Base-by-base conservation (phyloP, 1,140 invertebrate species). In the Pogonognathellus flavescens region DNA sequence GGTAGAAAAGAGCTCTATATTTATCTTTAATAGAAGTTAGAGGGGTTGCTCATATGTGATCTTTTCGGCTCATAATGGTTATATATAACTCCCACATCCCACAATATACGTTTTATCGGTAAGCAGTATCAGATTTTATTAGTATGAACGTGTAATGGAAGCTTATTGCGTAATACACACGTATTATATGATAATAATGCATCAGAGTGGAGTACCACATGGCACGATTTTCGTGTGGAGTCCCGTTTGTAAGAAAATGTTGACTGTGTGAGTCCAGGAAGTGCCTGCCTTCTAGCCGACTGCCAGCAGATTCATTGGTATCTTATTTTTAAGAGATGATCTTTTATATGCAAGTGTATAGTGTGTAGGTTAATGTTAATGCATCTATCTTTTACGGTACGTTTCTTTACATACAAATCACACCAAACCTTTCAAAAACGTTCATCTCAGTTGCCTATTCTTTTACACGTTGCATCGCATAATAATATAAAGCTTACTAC, bases 171-270 rank as follows among this genome's bases (percentile, higher is more conserved):
- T 41, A 41, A 41, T 41, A 41, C 31, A 57, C 10, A 57, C 53
- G 53, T 57, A 57, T 2, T 4, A 57, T 57, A n/a, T 57, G 53
- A 57, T 57, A 57, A 57, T 57, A n/a, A 57, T 57, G 53, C 9
- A 14, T 14, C 53, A 57, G 31, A 41, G 31, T 41, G 31, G 53
- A 57, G 53, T 57, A 57, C 53, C 53, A 57, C 53, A 57, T 57
- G 53, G 53, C 53, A 57, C 53, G 53, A 14, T 57, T 57, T 57
- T 57, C 53, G n/a, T 57, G 53, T 57, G 53, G 53, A 57, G 53
- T 57, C 53, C 53, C 53, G 53, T 57, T 57, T 57, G 31, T 41
- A 41, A 41, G 31, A 41, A 41, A 41, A 41, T 41, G 31, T 41
- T 41, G 31, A 14, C 53, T 57, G 53, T 57, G 53, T 57, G 53